Conservation (phyloP, 1,140 invertebrate genomes). For the Drosophila funebris region DNA sequence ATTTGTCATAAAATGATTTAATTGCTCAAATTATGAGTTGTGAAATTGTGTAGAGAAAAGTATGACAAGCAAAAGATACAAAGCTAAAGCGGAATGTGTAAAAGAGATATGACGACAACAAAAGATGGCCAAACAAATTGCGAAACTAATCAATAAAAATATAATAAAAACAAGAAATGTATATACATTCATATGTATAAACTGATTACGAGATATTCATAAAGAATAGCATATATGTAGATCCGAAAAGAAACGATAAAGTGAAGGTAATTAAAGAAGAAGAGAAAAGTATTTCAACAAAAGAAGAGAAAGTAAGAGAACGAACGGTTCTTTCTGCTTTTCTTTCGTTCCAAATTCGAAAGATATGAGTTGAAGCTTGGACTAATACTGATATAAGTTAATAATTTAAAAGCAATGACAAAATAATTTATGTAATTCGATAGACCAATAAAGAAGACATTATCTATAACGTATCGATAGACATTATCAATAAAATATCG, state of each 20-base stretch:
- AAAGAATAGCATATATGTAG: not conserved
- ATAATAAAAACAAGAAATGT: not conserved
- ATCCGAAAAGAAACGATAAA: conserved; percentile 13
- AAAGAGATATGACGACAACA: conserved; percentile 2
- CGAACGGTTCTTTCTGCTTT: not conserved
- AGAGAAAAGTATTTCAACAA: not conserved
- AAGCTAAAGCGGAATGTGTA: not conserved
- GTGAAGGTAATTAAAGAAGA: conserved; percentile 1
- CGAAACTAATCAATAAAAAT: conserved; percentile 5
- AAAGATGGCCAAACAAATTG: conserved; percentile 10
- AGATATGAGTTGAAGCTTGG: no score
- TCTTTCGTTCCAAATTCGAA: not conserved
- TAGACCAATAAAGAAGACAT: no score
- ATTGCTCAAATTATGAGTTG: conserved; percentile 68
- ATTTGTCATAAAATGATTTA: conserved; percentile 73
- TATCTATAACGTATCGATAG: no score
- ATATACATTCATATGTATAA: no score
- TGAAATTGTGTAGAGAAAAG: conserved; percentile 38
- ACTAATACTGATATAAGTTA: no score
- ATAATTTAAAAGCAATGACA: no score
- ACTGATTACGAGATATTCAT: not conserved
- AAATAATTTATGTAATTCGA: no score
- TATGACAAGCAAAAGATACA: conserved; percentile 6
- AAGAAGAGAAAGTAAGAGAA: conserved; percentile 24
- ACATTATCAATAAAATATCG: no score